Evolutionary conservation across 1,140 invertebrate species (phyloP).

Genomic region (Bombus superbus): DNA sequence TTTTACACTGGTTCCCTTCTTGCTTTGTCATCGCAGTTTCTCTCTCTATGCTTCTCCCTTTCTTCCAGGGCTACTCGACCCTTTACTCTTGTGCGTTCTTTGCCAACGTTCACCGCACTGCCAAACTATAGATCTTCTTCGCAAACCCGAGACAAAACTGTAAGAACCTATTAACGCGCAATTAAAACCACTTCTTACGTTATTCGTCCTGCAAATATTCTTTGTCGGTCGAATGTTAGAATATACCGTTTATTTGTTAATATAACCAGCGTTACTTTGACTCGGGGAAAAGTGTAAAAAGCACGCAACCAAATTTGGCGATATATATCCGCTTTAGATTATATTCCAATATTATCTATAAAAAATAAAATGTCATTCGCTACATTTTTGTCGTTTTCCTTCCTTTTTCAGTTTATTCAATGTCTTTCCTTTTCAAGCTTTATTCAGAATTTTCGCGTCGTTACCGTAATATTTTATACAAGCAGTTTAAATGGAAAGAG

Average conservation of each 20-base stretch:
- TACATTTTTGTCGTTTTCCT: background rate
- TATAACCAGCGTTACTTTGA: no score
- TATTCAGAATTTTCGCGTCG: background rate
- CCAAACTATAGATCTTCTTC: conserved; percentile 15
- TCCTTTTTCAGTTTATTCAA: background rate
- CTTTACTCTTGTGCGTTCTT: conserved; percentile 44
- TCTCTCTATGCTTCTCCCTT: conserved; percentile 22
- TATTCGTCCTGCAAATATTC: background rate
- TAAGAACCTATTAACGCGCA: background rate
- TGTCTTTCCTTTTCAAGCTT: background rate
- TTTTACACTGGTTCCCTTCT: conserved; percentile 36
- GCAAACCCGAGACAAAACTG: background rate
- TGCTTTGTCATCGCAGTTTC: conserved; percentile 60
- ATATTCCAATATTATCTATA: no score
- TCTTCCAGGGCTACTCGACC: conserved; percentile 22
- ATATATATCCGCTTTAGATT: no score
- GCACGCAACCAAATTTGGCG: no score
- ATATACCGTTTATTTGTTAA: no score
- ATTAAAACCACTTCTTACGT: background rate
- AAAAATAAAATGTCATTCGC: background rate
- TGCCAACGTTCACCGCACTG: conserved; percentile 14
- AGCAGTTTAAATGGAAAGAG: background rate
- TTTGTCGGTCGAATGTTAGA: no score
- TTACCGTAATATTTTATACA: background rate
- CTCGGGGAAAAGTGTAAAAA: no score